Conservation (phyloP, 2,888 invertebrate species). For the Belgica antarctica region DNA sequence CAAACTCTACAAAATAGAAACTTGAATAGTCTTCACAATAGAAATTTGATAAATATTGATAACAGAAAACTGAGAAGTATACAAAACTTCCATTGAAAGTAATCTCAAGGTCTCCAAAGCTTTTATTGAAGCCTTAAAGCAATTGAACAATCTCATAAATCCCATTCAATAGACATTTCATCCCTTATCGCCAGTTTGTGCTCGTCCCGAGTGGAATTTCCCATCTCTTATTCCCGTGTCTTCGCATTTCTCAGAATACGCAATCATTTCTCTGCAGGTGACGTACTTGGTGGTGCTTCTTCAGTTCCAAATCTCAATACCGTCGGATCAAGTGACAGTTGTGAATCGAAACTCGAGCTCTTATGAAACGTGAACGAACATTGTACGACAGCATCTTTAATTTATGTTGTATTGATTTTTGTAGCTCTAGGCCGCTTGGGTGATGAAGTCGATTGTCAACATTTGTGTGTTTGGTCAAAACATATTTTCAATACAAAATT, state of each 20-base stretch:
- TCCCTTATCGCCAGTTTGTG: too few species aligned
- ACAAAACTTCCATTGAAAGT: too few species aligned
- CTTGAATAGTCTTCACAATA: too few species aligned
- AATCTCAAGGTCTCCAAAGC: too few species aligned
- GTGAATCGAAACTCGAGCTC: slow-evolving; percentile 21
- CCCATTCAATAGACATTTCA: too few species aligned
- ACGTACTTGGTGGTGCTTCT: slow-evolving; percentile 71
- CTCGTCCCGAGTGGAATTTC: too few species aligned
- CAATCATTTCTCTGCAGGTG: slow-evolving; percentile 54
- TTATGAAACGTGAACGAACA: slow-evolving; percentile 32
- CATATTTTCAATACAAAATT: not conserved
- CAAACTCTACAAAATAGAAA: too few species aligned
- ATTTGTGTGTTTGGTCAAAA: not conserved
- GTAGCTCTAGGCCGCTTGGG: not conserved
- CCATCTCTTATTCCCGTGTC: too few species aligned
- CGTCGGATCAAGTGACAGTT: slow-evolving; percentile 56
- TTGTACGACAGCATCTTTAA: slow-evolving; percentile 35
- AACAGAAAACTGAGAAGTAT: too few species aligned
- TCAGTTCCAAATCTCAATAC: slow-evolving; percentile 75
- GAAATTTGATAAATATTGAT: too few species aligned
- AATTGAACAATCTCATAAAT: too few species aligned
- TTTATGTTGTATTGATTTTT: slow-evolving; percentile 42
- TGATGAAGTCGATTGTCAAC: slow-evolving; percentile 17
- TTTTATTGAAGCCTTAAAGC: too few species aligned
- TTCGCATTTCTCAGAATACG: not conserved